Conservation (phyloP, 2,888 invertebrate species). For the Cataglyphis rosenhaueri region DNA sequence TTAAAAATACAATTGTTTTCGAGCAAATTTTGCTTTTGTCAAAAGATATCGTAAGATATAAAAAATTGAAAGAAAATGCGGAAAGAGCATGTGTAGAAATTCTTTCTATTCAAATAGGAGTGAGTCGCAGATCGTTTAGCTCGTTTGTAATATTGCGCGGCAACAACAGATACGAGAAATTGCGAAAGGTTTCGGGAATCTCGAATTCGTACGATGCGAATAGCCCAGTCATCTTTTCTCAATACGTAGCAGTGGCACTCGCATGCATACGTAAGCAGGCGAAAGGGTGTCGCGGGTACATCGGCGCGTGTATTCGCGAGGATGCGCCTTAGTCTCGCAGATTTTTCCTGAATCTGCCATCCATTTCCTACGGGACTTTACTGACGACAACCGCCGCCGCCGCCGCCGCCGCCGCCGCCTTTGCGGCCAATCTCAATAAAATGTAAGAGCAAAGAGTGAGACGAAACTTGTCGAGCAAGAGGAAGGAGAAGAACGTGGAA, state of each 20-base stretch:
- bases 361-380: slow-evolving; percentile 79
- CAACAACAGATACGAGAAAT: slow-evolving; percentile 20
- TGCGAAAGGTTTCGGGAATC: slow-evolving; percentile 11
- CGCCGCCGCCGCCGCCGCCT: slow-evolving; percentile 54
- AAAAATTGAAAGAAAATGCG: slow-evolving; percentile 1
- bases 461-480: slow-evolving; percentile 52
- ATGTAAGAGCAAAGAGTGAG: slow-evolving; percentile 70
- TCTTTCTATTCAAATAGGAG: slow-evolving; percentile 42
- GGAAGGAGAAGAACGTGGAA: slow-evolving; percentile 22
- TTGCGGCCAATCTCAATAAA: slow-evolving; percentile 80
- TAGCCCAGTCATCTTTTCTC: slow-evolving; percentile 50
- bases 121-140: slow-evolving; percentile 37
- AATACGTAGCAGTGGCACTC: slow-evolving; percentile 48
- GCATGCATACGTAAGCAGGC: slow-evolving; percentile 61
- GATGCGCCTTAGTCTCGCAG: slow-evolving; percentile 47
- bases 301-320: slow-evolving; percentile 55
- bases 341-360: slow-evolving; percentile 60
- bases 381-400: slow-evolving; percentile 55
- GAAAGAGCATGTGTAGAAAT: not conserved
- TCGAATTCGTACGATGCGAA: slow-evolving; percentile 39
- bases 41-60: not conserved
- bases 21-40: not conserved
- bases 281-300: slow-evolving; percentile 2
- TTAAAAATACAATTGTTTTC: not conserved
- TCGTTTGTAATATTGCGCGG: slow-evolving; percentile 35